Conservation (phyloP, 2,888 invertebrate genomes). For the Spodoptera littoralis region DNA sequence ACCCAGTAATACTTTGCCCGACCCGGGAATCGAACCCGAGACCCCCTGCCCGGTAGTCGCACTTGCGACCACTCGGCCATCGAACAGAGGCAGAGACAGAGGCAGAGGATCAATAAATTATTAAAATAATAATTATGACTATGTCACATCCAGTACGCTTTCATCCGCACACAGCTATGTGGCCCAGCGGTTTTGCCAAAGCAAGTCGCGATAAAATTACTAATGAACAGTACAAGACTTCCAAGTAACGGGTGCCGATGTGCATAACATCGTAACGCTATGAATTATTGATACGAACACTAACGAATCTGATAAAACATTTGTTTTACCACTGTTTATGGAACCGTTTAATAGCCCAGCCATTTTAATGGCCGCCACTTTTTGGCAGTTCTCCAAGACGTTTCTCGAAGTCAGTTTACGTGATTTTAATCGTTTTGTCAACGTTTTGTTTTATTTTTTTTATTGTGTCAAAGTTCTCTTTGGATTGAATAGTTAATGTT, state of each 20-base stretch:
- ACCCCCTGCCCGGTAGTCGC: no score
- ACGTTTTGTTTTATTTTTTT: constrained; percentile 43
- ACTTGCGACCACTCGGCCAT: no score
- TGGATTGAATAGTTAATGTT: no score
- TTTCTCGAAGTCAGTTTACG: constrained; percentile 62
- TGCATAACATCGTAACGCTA: constrained; percentile 81
- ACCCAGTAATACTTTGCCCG: no score
- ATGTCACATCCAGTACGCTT: constrained; percentile 58
- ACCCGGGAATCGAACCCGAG: no score
- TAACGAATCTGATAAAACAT: constrained; percentile 85
- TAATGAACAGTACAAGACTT: constrained; percentile 86
- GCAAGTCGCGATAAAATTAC: constrained; percentile 84
- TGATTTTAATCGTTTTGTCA: constrained; percentile 59
- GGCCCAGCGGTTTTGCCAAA: constrained; percentile 88
- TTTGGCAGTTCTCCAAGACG: constrained; percentile 61
- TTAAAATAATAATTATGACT: no score
- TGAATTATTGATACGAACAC: constrained; percentile 85
- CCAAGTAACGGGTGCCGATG: constrained; percentile 86
- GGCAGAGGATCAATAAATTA: no score
- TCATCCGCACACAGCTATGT: constrained; percentile 75
- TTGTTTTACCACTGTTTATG: constrained; percentile 80
- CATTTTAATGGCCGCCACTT: constrained; percentile 64
- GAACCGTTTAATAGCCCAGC: constrained; percentile 71
- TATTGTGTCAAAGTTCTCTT: constrained; percentile 5
- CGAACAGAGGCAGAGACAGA: no score